phyloP scores from a whole-genome alignment of 2,888 invertebrate genomes.

The Eilema sororculum region DNA sequence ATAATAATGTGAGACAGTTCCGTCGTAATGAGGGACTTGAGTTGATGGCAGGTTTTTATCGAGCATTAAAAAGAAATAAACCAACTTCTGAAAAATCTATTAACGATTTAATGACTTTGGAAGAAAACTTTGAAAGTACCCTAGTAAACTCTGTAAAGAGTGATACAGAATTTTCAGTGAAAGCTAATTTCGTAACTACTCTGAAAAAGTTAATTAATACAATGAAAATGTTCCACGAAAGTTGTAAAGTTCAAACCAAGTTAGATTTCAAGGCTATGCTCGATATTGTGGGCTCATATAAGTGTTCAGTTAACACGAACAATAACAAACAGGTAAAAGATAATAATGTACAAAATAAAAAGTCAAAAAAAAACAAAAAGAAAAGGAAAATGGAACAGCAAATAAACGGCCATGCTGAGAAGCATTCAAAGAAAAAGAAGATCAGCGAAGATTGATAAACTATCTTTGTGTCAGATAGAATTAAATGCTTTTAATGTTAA shows the following conservation, averaged over 20 bases:
- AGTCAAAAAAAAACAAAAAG: constrained; percentile 68
- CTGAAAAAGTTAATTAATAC: constrained; percentile 85
- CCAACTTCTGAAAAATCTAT: constrained; percentile 66
- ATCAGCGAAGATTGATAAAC: constrained; percentile 57
- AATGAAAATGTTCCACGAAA: constrained; percentile 81
- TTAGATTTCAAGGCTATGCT: constrained; percentile 69
- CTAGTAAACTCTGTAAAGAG: constrained; percentile 72
- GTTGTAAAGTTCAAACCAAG: constrained; percentile 66
- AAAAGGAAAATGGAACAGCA: constrained; percentile 69
- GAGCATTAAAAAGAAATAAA: constrained; percentile 84
- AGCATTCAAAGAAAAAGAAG: constrained; percentile 67
- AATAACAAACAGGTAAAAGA: constrained; percentile 51
- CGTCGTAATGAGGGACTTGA: constrained; percentile 90
- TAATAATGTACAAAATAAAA: constrained; percentile 50
- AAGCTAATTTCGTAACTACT: constrained; percentile 86
- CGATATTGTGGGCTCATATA: constrained; percentile 64
- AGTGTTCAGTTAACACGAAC: constrained; percentile 62
- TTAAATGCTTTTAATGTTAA: constrained; percentile 11
- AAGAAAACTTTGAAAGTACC: constrained; percentile 78
- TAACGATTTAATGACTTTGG: constrained; percentile 73
- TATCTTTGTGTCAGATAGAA: not conserved
- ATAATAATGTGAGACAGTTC: constrained; percentile 88
- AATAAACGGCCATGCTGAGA: constrained; percentile 66
- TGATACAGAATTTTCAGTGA: constrained; percentile 75
- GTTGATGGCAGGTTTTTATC: constrained; percentile 89